Evolutionary conservation across 2,113 vertebrate genomes (phyloP).

Genomic region (Columba janthina): DNA sequence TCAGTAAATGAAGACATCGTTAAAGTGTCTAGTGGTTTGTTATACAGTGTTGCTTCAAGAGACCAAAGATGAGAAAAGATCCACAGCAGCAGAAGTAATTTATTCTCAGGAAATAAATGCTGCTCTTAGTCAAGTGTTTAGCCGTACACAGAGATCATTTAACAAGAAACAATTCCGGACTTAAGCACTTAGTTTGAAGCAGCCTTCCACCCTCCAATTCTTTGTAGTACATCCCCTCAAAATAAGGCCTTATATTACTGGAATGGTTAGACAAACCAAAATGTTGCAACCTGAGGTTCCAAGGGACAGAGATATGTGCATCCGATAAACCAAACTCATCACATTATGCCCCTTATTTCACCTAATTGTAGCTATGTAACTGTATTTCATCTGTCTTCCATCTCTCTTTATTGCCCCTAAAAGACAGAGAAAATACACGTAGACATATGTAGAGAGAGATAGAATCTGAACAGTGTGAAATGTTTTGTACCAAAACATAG

Average conservation of each 20-base stretch:
- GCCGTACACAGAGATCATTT: not conserved
- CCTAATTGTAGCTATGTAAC: not conserved
- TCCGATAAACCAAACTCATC: not conserved
- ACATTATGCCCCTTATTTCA: not conserved
- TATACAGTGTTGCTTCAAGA: not conserved
- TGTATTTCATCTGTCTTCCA: not conserved
- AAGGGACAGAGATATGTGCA: not conserved
- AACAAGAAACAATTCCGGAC: not conserved
- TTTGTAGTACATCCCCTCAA: not conserved
- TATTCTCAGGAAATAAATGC: not conserved
- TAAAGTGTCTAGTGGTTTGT: not conserved
- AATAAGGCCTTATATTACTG: not conserved
- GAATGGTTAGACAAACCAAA: not conserved
- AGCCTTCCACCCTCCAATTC: not conserved
- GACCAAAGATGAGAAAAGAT: not conserved
- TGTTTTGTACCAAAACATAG: conserved; percentile 4
- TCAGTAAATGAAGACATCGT: not conserved
- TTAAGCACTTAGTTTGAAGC: not conserved
- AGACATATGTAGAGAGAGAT: not conserved
- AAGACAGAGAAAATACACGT: not conserved
- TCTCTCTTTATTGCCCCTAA: not conserved
- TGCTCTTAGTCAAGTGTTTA: not conserved
- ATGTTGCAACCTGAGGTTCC: not conserved
- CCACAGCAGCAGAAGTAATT: not conserved
- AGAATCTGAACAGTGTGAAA: conserved; percentile 3